Percentiles rank a stretch among this genome's conserved stretches.
Conservation (phyloP, 2,888 invertebrate species). For the Platypus cylindrus region DNA sequence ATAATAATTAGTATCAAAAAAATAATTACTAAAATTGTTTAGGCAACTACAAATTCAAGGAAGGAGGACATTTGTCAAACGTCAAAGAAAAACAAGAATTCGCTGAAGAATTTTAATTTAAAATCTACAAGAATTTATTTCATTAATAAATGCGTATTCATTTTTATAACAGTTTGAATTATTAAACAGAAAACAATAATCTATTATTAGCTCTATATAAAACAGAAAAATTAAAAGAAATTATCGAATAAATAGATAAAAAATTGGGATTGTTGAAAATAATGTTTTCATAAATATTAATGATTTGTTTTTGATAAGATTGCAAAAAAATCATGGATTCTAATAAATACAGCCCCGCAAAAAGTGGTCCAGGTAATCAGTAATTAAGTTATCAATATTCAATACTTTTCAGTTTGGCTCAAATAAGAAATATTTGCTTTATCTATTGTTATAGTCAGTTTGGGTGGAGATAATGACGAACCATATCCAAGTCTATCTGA, state of each 20-base stretch:
- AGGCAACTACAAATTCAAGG: too few relatives aligned
- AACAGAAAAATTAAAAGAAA: too few relatives aligned
- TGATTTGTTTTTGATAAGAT: slow-evolving; percentile 7
- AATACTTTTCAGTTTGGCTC: background rate
- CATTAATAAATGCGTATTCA: too few relatives aligned
- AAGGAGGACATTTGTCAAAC: slow-evolving; percentile 2
- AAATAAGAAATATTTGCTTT: slow-evolving; percentile 4
- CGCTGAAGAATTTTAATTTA: slow-evolving; percentile 1
- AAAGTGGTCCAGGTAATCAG: slow-evolving; percentile 15
- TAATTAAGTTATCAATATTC: slow-evolving; percentile 3
- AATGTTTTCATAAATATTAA: slow-evolving; percentile 12
- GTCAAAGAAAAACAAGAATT: background rate
- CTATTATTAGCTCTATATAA: too few relatives aligned
- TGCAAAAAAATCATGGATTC: slow-evolving; percentile 13
- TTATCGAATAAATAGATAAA: background rate
- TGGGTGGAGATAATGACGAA: slow-evolving; percentile 41
- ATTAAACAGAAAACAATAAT: too few relatives aligned
- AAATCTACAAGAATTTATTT: too few relatives aligned
- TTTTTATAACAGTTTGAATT: too few relatives aligned
- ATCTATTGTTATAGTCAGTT: slow-evolving; percentile 15
- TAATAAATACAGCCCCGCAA: slow-evolving; percentile 15
- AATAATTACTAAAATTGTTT: too few relatives aligned
- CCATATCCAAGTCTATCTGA: slow-evolving; percentile 79
- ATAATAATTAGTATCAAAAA: too few relatives aligned
- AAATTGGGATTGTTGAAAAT: background rate